Conservation (phyloP, 1,140 invertebrate genomes). For the Bombus balteatus region DNA sequence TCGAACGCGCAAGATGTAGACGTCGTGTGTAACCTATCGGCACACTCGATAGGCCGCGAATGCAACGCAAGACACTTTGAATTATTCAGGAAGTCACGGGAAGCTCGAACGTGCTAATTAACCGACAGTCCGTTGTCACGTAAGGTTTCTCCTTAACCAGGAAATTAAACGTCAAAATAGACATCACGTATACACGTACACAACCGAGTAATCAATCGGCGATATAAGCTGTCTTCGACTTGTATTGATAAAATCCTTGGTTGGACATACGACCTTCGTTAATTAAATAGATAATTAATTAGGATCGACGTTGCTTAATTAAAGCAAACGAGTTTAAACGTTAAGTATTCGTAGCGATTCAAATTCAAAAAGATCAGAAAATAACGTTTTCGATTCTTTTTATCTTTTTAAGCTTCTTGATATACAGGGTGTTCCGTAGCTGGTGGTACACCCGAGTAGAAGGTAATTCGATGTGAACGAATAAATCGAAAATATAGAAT, state of each 20-base stretch:
- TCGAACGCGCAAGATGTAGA: slow-evolving; percentile 7
- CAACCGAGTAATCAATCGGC: neutral
- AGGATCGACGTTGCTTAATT: neutral
- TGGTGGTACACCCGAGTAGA: no score
- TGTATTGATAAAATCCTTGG: neutral
- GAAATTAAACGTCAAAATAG: slow-evolving; percentile 36
- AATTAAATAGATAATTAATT: neutral
- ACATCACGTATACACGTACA: slow-evolving; percentile 2
- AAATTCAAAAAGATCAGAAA: no score
- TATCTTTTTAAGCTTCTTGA: no score
- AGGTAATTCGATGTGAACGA: no score
- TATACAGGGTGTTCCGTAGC: no score
- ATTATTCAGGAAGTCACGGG: slow-evolving; percentile 60
- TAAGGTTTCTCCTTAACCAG: slow-evolving; percentile 60
- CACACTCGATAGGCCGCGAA: slow-evolving; percentile 46
- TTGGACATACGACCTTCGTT: neutral
- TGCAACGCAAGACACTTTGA: slow-evolving; percentile 51
- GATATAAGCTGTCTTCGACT: neutral
- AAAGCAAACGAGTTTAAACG: neutral
- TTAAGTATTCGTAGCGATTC: neutral
- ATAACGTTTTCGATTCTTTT: no score
- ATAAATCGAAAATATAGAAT: no score
- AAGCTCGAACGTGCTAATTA: slow-evolving; percentile 63
- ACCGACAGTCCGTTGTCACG: slow-evolving; percentile 63
- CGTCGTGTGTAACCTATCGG: neutral